Conservation (phyloP, 2,113 vertebrate genomes). For the Cinclus mexicanus region DNA sequence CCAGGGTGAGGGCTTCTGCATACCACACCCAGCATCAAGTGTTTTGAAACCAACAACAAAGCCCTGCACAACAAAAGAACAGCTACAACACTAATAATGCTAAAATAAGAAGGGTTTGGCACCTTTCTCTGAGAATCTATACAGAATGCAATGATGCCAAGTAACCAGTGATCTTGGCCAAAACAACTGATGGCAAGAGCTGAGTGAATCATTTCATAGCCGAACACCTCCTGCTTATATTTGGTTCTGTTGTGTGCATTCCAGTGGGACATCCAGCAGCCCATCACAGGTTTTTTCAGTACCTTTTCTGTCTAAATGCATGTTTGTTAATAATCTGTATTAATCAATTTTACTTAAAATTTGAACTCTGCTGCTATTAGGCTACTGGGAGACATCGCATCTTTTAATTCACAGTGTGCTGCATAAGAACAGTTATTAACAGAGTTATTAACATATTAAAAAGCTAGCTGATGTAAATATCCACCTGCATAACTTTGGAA, state of each 20-base stretch:
- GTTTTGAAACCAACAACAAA: constrained; percentile 70
- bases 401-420: background rate
- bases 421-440: background rate
- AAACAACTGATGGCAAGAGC: background rate
- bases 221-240: background rate
- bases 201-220: background rate
- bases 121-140: background rate
- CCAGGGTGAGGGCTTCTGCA: constrained; percentile 47
- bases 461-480: background rate
- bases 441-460: background rate
- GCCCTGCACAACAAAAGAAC: constrained; percentile 5
- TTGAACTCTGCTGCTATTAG: background rate
- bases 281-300: background rate
- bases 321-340: background rate
- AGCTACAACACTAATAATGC: background rate
- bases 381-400: background rate
- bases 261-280: background rate
- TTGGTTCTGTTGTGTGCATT: background rate
- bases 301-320: background rate
- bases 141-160: background rate
- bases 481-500: background rate
- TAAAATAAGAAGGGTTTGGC: constrained; percentile 36
- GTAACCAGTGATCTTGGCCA: background rate
- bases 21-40: constrained; percentile 62
- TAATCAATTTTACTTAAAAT: background rate